phyloP scores from a whole-genome alignment of 2,113 vertebrate species.

The Corythornis vintsioides region DNA sequence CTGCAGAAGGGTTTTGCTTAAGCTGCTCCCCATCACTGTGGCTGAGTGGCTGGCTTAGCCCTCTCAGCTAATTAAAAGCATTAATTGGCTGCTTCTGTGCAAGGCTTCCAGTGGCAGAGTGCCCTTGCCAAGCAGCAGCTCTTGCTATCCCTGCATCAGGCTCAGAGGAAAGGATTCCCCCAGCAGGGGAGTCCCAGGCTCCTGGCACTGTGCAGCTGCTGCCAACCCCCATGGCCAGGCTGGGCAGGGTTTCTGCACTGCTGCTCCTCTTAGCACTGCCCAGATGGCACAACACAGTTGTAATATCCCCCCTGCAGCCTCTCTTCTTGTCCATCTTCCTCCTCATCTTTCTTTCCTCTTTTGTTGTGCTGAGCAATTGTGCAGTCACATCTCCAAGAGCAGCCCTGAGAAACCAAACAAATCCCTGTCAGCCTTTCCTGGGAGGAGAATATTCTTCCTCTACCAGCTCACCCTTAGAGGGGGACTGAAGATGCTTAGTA shows the following conservation, averaged over 20 bases:
- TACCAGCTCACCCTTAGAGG: background rate
- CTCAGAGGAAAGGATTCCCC: background rate
- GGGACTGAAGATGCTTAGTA: background rate
- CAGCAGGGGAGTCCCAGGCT: background rate
- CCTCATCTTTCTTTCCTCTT: background rate
- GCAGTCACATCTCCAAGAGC: background rate
- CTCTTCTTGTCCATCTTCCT: background rate
- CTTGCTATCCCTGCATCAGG: background rate
- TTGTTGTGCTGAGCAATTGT: background rate
- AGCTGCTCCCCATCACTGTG: background rate
- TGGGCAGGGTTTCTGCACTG: background rate
- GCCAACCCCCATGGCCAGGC: accelerated
- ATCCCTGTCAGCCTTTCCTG: background rate
- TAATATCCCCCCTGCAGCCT: background rate
- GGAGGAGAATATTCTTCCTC: background rate
- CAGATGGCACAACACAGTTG: background rate
- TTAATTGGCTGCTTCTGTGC: background rate
- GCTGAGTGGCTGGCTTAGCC: background rate
- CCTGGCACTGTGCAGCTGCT: background rate
- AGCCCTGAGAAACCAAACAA: background rate
- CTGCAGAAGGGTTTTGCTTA: background rate
- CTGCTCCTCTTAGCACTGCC: background rate
- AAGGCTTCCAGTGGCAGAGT: background rate
- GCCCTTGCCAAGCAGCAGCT: background rate
- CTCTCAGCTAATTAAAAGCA: conserved; percentile 2